phyloP scores from a whole-genome alignment of 2,888 invertebrate species.

The Syrista parreyssii region DNA sequence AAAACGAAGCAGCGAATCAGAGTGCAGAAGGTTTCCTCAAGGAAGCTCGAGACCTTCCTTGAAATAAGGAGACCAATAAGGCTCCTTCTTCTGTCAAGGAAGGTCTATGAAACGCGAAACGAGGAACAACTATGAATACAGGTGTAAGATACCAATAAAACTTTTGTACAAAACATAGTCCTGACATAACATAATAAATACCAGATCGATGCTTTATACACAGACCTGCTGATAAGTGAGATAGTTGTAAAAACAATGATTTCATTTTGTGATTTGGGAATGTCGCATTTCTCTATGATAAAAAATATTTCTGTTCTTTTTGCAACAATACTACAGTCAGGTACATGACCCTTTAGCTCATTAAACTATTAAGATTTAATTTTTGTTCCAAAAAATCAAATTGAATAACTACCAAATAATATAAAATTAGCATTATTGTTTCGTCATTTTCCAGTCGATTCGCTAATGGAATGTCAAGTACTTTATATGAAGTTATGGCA shows the following conservation, averaged over 20 bases:
- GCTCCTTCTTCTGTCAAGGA: constrained; percentile 17
- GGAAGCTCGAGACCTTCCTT: constrained; percentile 17
- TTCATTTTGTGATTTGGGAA: neutral
- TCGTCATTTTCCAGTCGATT: constrained; percentile 18
- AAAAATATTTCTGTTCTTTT: too few relatives aligned
- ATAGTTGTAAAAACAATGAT: neutral
- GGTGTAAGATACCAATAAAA: neutral
- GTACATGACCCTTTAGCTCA: constrained; percentile 24
- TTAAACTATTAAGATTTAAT: too few relatives aligned
- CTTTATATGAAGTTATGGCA: constrained; percentile 45
- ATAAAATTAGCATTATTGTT: constrained; percentile 7
- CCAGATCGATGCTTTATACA: too few relatives aligned
- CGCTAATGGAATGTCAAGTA: constrained; percentile 16
- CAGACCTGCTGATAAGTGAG: neutral
- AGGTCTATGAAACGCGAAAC: constrained; percentile 17
- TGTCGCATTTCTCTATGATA: neutral
- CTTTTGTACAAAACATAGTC: too few relatives aligned
- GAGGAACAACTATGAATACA: constrained; percentile 1
- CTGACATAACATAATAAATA: too few relatives aligned
- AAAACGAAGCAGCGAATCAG: too few relatives aligned
- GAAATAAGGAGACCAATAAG: constrained; percentile 19
- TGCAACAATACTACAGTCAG: constrained; percentile 25
- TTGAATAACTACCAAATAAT: neutral
- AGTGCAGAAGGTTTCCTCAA: constrained; percentile 12
- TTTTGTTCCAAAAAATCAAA: too few relatives aligned